Conservation (phyloP, 2,888 invertebrate species). For the Trissolcus brochymenae region DNA sequence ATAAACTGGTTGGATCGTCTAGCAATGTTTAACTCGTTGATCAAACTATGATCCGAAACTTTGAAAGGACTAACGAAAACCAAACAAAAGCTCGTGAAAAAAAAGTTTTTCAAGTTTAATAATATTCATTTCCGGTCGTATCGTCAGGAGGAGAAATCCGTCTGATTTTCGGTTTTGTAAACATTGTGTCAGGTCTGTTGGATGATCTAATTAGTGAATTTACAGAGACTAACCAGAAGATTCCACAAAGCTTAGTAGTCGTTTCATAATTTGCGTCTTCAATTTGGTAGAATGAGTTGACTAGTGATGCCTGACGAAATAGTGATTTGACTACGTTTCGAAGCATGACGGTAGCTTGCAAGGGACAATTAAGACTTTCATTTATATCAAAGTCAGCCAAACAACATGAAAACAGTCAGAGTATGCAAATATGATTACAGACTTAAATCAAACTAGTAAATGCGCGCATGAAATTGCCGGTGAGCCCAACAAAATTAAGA, state of each 20-base stretch:
- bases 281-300: conserved; percentile 23
- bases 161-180: neutral
- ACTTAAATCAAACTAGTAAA: conserved; percentile 26
- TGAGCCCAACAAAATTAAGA: conserved; percentile 59
- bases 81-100: too few relatives aligned
- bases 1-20: too few relatives aligned
- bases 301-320: conserved; percentile 34
- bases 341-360: conserved; percentile 42
- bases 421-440: conserved; percentile 23
- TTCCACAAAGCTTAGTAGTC: conserved; percentile 27
- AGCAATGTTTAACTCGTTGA: too few relatives aligned
- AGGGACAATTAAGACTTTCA: conserved; percentile 4
- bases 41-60: too few relatives aligned
- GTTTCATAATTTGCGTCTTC: conserved; percentile 9
- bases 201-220: conserved; percentile 1
- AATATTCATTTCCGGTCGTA: conserved; percentile 4
- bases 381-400: conserved; percentile 13
- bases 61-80: too few relatives aligned
- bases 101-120: neutral
- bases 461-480: conserved; percentile 60
- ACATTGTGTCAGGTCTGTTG: neutral
- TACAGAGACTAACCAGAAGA: conserved; percentile 31
- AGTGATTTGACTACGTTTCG: conserved; percentile 12
- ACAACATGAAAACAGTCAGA: conserved; percentile 11
- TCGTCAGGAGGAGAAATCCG: neutral